Base-by-base conservation (phyloP, 2,113 vertebrate genomes). In the Athene noctua region DNA sequence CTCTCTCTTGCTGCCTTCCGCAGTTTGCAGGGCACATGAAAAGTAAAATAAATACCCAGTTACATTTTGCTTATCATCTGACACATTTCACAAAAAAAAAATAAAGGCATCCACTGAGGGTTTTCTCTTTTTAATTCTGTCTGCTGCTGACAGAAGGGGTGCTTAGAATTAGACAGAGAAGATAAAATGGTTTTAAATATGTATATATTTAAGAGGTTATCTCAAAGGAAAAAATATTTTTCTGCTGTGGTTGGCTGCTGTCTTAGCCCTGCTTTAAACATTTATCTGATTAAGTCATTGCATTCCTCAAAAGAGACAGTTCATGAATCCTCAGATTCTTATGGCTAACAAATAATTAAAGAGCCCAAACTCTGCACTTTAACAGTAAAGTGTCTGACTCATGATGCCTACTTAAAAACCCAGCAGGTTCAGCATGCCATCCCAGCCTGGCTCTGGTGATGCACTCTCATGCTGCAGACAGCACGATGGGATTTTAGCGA, bases 41-140 rank as follows among this genome's bases (percentile, higher is more conserved):
- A 96, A 93, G 90, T 90, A 94, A 93, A 96, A 96, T 95, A 96
- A 95, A 96, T 88, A 91, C 61, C 71, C 91, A 82, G 92, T 86
- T 92, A 94, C 42, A 25, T 94, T 95, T 91, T 81, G 68, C 89
- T 96, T 95, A 97, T 94, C 96, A 95, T 86, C 91, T 88, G 92
- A 96, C 85, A 95, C 57, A 73, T 92, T 93, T 94, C 92, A 88
- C 51, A 66, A 14, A 70, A 14, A 79, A 85, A 91, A 86, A 74
- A 75, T 19, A 92, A 91, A 94, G 79, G 75, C 63, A 88, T 75
- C 55, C 12, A 66, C 40, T 55, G 49, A 74, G 40, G 29, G 44
- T 51, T 82, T 59, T 46, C 44, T 49, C 78, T 80, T 92, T 94
- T 80, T 75, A 94, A 87, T 92, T 86, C 91, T 90, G 54, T 55